phyloP scores from a whole-genome alignment of 92 coral and sea anemone genomes.

The Phenganax stokvisi region DNA sequence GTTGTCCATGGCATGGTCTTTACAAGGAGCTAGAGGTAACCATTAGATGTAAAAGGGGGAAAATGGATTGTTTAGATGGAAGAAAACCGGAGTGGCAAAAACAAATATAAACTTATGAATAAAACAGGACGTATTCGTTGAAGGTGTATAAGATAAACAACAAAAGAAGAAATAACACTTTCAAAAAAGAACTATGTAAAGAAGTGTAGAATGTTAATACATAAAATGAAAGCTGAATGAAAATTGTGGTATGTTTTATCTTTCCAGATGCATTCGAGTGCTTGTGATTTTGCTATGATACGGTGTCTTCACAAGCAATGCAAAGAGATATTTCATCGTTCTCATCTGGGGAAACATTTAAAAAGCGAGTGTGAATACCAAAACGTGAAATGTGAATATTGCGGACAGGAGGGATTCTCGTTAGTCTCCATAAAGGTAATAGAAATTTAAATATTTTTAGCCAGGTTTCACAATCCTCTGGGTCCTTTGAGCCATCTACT shows the following conservation, averaged over 20 bases:
- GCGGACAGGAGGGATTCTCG: neutral
- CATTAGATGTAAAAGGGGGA: neutral
- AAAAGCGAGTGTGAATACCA: neutral
- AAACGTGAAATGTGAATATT: neutral
- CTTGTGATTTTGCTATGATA: constrained; percentile 1
- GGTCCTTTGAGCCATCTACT: too few relatives aligned
- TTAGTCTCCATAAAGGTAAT: neutral
- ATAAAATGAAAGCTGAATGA: too few relatives aligned
- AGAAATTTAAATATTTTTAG: neutral
- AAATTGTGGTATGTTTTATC: too few relatives aligned
- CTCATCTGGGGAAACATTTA: neutral
- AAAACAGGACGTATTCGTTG: too few relatives aligned
- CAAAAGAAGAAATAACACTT: too few relatives aligned
- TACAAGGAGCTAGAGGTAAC: neutral
- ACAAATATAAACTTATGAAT: too few relatives aligned
- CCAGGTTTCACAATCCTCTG: too few relatives aligned
- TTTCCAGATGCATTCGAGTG: neutral
- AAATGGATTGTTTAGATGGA: too few relatives aligned
- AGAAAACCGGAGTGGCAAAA: too few relatives aligned
- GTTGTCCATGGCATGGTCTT: neutral
- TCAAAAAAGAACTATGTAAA: too few relatives aligned
- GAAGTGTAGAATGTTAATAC: too few relatives aligned
- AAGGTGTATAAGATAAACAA: too few relatives aligned
- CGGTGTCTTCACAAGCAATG: neutral
- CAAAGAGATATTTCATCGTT: neutral